phyloP scores from a whole-genome alignment of 2,113 vertebrate genomes.

The Crotalus tigris region DNA sequence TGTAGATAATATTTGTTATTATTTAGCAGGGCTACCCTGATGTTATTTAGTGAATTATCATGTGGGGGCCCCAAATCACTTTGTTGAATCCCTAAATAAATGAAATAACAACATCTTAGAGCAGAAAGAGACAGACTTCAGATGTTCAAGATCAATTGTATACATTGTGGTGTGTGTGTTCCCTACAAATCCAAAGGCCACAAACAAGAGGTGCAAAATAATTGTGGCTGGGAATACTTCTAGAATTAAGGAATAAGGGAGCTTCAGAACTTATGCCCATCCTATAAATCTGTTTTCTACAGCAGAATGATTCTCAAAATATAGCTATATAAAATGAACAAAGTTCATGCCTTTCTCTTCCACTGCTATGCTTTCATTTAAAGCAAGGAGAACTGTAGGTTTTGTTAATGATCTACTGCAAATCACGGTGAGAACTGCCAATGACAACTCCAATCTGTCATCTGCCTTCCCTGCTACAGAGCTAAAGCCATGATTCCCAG shows the following conservation, averaged over 20 bases:
- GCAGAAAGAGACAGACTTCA: background rate
- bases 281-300: background rate
- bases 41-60: background rate
- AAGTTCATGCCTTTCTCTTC: background rate
- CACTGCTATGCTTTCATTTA: background rate
- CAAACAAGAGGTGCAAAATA: background rate
- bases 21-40: background rate
- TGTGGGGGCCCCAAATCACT: background rate
- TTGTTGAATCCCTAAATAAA: background rate
- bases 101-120: background rate
- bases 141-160: background rate
- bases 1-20: background rate
- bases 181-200: background rate
- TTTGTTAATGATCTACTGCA: background rate
- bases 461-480: background rate
- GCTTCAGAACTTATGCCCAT: background rate
- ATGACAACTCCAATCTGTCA: background rate
- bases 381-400: background rate
- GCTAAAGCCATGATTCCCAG: background rate
- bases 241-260: background rate
- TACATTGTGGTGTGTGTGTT: background rate
- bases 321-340: background rate
- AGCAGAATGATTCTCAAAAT: background rate
- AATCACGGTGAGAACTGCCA: background rate
- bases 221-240: background rate